Base-by-base conservation (phyloP, 1,140 invertebrate species). In the Dendrolimus punctatus region DNA sequence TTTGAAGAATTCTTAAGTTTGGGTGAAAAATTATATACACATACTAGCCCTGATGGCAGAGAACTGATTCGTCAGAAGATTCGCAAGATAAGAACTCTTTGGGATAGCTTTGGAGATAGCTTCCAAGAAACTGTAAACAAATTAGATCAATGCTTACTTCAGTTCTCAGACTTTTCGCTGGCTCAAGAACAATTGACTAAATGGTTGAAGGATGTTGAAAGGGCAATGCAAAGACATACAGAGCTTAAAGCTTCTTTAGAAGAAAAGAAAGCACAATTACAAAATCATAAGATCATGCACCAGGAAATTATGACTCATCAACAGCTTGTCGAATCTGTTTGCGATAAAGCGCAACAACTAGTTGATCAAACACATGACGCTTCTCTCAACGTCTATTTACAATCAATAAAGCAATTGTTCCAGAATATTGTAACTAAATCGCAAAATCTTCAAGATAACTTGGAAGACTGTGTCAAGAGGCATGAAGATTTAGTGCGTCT, bases 291-390 rank as follows among this genome's bases (percentile, higher is more conserved):
- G 81, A 93, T 98, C 40, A 94, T 98, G 82, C 96, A 98, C 72
- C 96, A 98, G 83, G 97, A 98, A 85, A 98, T 99, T 47, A 92
- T 95, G 86, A 95, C 95, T 0, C 96, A 98, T 87, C 95, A 96
- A 76, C 90, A 92, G 49, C 80, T 98, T 0, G 94, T 99, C 0
- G 95, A 98, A 72, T 92, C 93, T 53, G 95, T 99, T 10, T 96
- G 95, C 76, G 95, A 97, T 53, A 97, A 96, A 82, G 96, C 96
- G 6, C 94, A 96, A 69, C 91, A 95, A 47, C 85, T 99, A 37
- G 94, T 97, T 6, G 93, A 96, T 75, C 93, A 96, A 84, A 97
- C 95, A 4, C 93, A 96, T 73, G 95, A 97, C 67, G 93, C 92
- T 44, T 93, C 94, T 2, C 77, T 98, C 46, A 94, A 96, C 75